Evolutionary conservation across 2,888 invertebrate species (phyloP).

Genomic region (Gryllus longicercus): DNA sequence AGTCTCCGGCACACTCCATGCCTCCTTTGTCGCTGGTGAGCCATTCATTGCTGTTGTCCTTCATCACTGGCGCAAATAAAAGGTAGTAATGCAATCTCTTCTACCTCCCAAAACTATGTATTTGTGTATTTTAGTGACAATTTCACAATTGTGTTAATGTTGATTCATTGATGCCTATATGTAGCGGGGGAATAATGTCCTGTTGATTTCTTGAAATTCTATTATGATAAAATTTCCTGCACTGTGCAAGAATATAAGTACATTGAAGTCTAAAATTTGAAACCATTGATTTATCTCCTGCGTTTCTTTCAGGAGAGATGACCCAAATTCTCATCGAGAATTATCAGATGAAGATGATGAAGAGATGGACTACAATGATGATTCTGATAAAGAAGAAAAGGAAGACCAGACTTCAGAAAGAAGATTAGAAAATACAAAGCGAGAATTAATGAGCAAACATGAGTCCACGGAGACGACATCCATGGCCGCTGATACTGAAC

Average conservation of each 20-base stretch:
- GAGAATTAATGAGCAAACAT: background rate
- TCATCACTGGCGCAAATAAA: conserved; percentile 36
- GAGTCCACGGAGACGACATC: no score
- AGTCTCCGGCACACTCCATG: conserved; percentile 47
- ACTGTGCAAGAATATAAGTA: no score
- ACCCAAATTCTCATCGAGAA: background rate
- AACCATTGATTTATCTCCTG: no score
- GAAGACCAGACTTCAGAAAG: background rate
- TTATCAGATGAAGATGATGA: background rate
- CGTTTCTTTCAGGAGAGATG: background rate
- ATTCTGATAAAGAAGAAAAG: background rate
- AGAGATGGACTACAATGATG: background rate
- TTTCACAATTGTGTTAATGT: no score
- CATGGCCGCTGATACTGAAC: background rate
- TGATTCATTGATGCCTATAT: background rate
- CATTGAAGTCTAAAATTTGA: no score
- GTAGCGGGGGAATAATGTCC: background rate
- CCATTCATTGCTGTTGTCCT: conserved; percentile 45
- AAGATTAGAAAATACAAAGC: background rate
- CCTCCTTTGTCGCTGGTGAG: conserved; percentile 48
- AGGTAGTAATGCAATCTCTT: background rate
- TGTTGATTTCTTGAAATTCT: background rate
- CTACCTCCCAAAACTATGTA: background rate
- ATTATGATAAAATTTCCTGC: no score
- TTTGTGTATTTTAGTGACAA: no score